These are phyloP conservation scores for Montipora capitata DNA, from an alignment of 92 coral and sea anemone genomes.

Conservation along the genomic window DNA sequence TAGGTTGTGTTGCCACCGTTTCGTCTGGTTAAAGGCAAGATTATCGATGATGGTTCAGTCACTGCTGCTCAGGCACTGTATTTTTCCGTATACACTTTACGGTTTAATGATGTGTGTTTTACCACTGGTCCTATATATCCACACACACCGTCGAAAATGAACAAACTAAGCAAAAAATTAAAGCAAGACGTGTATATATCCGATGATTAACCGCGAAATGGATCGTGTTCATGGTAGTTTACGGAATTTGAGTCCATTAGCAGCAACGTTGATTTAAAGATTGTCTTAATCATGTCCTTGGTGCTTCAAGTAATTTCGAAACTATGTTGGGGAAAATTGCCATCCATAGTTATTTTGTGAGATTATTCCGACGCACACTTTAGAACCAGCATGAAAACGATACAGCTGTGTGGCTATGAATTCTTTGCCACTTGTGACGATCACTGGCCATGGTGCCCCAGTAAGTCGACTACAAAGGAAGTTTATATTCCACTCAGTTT, in stretches of 20 bases:
- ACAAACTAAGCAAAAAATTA: slow-evolving; percentile 64
- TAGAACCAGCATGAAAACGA: background rate
- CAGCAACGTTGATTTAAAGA: slow-evolving; percentile 81
- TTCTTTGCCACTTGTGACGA: too few relatives aligned
- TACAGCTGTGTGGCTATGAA: too few relatives aligned
- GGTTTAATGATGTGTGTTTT: slow-evolving; percentile 48
- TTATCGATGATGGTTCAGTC: background rate
- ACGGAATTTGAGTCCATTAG: slow-evolving; percentile 87
- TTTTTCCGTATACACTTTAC: slow-evolving; percentile 8
- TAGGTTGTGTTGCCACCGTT: background rate
- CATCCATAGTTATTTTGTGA: background rate
- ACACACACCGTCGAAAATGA: slow-evolving; percentile 39
- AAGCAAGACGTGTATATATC: slow-evolving; percentile 70
- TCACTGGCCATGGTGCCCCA: too few relatives aligned
- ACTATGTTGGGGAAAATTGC: background rate
- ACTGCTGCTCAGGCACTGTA: background rate
- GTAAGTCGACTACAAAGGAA: background rate
- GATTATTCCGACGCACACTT: background rate
- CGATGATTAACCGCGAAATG: slow-evolving; percentile 86
- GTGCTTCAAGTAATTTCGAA: slow-evolving; percentile 30
- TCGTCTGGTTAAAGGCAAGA: background rate
- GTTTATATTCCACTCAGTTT: slow-evolving; percentile 19
- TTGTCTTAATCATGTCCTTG: slow-evolving; percentile 64
- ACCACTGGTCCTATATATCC: slow-evolving; percentile 49
- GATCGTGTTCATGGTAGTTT: slow-evolving; percentile 84